phyloP scores from a whole-genome alignment of 35 echinoderm and acorn worm genomes.

The Apostichopus parvimensis region DNA sequence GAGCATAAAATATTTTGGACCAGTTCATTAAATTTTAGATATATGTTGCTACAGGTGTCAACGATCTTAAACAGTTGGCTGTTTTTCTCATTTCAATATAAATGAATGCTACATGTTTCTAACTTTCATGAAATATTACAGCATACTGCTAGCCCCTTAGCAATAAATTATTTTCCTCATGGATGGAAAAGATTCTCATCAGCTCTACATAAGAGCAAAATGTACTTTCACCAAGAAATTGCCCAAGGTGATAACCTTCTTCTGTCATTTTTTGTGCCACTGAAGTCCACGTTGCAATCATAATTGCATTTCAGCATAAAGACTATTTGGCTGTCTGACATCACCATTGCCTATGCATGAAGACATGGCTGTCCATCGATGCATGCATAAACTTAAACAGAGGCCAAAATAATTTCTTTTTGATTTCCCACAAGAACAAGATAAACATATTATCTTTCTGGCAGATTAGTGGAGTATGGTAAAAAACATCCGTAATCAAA shows the following conservation, averaged over 20 bases:
- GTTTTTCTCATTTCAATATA: neutral
- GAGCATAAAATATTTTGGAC: too few species aligned
- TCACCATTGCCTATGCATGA: neutral
- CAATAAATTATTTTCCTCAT: neutral
- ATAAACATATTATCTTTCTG: constrained; percentile 8
- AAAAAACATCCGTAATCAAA: neutral
- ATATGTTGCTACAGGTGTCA: neutral
- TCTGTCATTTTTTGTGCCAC: neutral
- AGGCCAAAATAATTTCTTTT: constrained; percentile 18
- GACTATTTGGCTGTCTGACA: neutral
- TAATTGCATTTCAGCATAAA: neutral
- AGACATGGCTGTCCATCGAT: neutral
- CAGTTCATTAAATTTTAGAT: neutral
- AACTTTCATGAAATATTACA: neutral
- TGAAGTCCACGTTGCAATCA: neutral
- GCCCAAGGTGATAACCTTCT: neutral
- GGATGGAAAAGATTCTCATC: neutral
- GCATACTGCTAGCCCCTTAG: neutral
- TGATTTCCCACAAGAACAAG: constrained; percentile 17
- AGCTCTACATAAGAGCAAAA: neutral
- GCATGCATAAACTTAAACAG: constrained; percentile 7
- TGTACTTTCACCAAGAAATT: neutral
- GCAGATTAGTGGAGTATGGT: neutral
- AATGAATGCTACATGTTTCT: neutral
- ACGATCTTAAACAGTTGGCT: neutral